Base-by-base conservation (phyloP, 1,140 invertebrate species). In the Parapsyche elsis region DNA sequence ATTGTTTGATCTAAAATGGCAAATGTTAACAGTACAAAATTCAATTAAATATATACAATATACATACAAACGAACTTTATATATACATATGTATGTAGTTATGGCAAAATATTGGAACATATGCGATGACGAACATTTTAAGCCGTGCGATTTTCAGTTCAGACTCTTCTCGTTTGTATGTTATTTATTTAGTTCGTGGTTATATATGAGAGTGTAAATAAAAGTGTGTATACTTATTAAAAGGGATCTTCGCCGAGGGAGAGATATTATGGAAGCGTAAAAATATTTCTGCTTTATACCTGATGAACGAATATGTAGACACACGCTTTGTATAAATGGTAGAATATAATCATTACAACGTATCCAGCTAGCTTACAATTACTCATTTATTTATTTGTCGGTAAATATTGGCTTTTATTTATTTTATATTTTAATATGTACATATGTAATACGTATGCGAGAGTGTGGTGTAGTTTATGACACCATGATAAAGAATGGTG, bases 251-350 rank as follows among this genome's bases (percentile, higher is more conserved):
- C 49, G 19, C 16, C 14, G 71, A 74, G n/a, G 61, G 73, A 76
- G 64, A 80, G 67, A 75, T 76, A 71, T 71, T 81, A 71, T 77
- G 38, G 53, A 61, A 38, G 67, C 16, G 30, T 38, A 67, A 75
- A 53, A 81, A 81, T 67, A 81, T 81, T 61, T 77, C 64, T 81
- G n/a, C 78, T 81, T 81, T 77, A 81, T 77, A 26, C 44, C 9
- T 46, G 71, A 21, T 23, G 45, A 46, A 7, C 45, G 45, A n/a
- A n/a, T n/a, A n/a, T n/a, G n/a, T n/a, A n/a, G n/a, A n/a, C n/a
- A n/a, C n/a, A n/a, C n/a, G n/a, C n/a, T n/a, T n/a, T n/a, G n/a
- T n/a, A n/a, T n/a, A n/a, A n/a, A n/a, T n/a, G n/a, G n/a, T n/a
- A n/a, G n/a, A n/a, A n/a, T n/a, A n/a, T n/a, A n/a, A n/a, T n/a